A percentile compares a stretch with the other conserved stretches of the same genome.
phyloP scores from a whole-genome alignment of 2,113 vertebrate genomes.

The Sterna hirundo region DNA sequence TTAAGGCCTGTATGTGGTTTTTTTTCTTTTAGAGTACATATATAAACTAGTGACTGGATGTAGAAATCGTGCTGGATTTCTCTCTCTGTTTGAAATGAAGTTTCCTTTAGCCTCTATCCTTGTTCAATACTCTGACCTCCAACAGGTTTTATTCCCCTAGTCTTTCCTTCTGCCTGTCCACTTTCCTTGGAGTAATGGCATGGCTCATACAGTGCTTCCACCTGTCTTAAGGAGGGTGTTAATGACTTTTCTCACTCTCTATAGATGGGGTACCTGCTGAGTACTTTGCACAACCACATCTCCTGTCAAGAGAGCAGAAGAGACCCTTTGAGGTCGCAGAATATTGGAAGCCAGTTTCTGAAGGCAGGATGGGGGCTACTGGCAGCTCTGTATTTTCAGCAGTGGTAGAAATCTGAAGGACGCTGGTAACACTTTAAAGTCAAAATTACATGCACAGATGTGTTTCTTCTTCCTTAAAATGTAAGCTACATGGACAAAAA shows the following conservation, averaged over 20 bases:
- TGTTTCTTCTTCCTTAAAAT: neutral
- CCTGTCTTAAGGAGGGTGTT: neutral
- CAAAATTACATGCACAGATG: neutral
- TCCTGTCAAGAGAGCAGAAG: neutral
- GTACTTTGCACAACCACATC: neutral
- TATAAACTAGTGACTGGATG: neutral
- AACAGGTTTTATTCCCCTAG: neutral
- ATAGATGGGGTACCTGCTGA: neutral
- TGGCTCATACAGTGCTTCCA: neutral
- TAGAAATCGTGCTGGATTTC: neutral
- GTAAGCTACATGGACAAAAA: neutral
- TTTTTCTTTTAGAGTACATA: neutral
- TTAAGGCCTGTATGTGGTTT: neutral
- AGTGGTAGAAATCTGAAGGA: neutral
- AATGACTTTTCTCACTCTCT: neutral
- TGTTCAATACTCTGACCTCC: neutral
- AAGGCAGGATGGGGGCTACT: neutral
- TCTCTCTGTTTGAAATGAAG: neutral
- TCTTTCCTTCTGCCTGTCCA: neutral
- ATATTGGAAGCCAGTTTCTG: neutral
- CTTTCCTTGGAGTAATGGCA: neutral
- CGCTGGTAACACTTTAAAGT: neutral
- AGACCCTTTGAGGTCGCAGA: neutral
- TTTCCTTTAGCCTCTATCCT: neutral
- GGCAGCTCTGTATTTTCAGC: neutral